A percentile compares a stretch with the other conserved stretches of the same genome.
Evolutionary conservation across 2,113 vertebrate genomes (phyloP).

Genomic region (Alosa alosa): DNA sequence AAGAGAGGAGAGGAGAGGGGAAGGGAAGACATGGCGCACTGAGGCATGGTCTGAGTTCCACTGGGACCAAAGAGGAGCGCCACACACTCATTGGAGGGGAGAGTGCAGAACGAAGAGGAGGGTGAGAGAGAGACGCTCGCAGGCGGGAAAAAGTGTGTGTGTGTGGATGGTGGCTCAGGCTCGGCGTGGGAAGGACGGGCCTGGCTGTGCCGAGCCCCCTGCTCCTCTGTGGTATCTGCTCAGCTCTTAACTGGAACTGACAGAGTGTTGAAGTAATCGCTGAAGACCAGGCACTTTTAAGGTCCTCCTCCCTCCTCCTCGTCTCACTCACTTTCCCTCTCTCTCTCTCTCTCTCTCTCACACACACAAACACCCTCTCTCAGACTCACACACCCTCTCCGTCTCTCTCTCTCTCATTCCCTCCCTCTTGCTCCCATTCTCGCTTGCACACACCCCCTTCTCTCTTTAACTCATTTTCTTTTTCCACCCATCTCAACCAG

Average conservation of each 20-base stretch:
- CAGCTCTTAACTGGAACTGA: conserved; percentile 30
- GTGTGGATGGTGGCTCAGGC: neutral
- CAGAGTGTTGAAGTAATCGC: conserved; percentile 38
- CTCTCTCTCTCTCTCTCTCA: neutral
- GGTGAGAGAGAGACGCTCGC: neutral
- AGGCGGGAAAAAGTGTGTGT: neutral
- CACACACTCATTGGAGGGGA: neutral
- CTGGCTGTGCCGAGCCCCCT: neutral
- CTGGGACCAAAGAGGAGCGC: neutral
- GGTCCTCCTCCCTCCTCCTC: neutral
- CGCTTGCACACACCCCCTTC: neutral
- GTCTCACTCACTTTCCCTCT: neutral
- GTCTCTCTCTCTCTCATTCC: neutral
- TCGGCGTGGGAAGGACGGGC: neutral
- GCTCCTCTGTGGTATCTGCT: neutral
- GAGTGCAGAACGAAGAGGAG: conserved; percentile 15
- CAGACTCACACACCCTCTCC: neutral
- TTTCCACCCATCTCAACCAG: neutral
- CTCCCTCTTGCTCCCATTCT: neutral
- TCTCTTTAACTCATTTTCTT: neutral
- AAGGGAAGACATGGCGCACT: neutral
- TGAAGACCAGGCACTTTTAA: conserved; percentile 23
- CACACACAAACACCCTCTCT: neutral
- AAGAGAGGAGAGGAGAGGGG: neutral
- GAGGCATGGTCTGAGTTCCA: neutral